Evolutionary conservation across 2,888 invertebrate species (phyloP).

Genomic region (Cistogaster globosa): DNA sequence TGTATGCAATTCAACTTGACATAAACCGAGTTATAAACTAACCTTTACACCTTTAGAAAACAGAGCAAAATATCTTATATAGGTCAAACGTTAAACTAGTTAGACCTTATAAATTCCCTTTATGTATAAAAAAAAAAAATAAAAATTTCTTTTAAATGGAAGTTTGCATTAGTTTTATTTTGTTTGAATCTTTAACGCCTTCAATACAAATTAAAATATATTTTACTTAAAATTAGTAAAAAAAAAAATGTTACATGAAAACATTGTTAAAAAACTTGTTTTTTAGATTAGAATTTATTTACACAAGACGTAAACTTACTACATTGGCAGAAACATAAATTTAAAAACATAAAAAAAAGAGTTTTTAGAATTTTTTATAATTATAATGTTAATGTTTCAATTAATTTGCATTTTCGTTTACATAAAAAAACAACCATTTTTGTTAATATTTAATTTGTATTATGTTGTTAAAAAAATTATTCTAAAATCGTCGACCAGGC

Average conservation of each 20-base stretch:
- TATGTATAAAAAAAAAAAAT: background rate
- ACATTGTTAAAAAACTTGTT: slow-evolving; percentile 25
- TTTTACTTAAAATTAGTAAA: slow-evolving; percentile 3
- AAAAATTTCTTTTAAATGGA: background rate
- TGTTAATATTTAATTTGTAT: slow-evolving; percentile 42
- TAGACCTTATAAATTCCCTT: background rate
- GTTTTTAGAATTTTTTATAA: background rate
- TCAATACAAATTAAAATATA: slow-evolving; percentile 2
- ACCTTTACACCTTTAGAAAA: too few species aligned
- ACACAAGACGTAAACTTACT: background rate
- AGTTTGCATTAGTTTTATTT: too few species aligned
- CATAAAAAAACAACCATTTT: slow-evolving; percentile 67
- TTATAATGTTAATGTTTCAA: slow-evolving; percentile 9
- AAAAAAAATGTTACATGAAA: slow-evolving; percentile 2
- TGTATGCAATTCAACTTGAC: too few species aligned
- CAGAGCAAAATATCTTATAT: too few species aligned
- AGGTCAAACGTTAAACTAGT: background rate
- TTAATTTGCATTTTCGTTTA: slow-evolving; percentile 53
- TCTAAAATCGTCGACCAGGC: slow-evolving; percentile 41
- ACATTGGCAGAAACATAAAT: slow-evolving; percentile 19
- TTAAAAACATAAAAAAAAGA: background rate
- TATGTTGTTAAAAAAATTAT: slow-evolving; percentile 44
- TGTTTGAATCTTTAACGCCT: too few species aligned
- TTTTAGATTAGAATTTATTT: slow-evolving; percentile 11
- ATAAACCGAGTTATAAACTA: too few species aligned